Evolutionary conservation across 2,888 invertebrate genomes (phyloP), one percentile per base, ranked within the genome.

Genomic region (Chironomus riparius): DNA sequence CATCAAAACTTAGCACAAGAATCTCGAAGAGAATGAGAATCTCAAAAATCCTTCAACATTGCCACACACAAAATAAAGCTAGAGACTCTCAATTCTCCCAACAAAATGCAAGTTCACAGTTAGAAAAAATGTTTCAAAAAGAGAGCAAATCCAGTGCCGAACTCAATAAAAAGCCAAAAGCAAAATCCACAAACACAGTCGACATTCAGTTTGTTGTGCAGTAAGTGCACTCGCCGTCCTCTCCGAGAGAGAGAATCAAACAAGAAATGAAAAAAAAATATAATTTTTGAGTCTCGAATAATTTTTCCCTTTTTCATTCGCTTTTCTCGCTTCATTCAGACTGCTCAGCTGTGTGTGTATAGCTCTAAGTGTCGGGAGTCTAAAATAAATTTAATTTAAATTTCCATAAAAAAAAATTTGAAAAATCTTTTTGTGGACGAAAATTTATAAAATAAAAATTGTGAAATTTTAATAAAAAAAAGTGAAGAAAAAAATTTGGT

Each of bases 261-360:
- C 15, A 56, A 18, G 2, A 56, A 50, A 2, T 6, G 6, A 15
- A 56, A 56, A 18, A 56, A 15, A 18, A 56, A 56, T 10, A 50
- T 50, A 3, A 3, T 50, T 56, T 18, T 18, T 56, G 15, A 56
- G 22, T 13, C 65, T 21, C 13, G 65, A 65, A 65, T 5, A 56
- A 71, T 22, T 71, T 73, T 73, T 73, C 72, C 18, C 10, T 38
- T 38, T 38, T 38, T 73, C 72, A 73, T 73, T 73, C 72, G 72
- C 72, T 73, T 73, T 62, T 73, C 28, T 61, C 62, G 72, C 61
- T 73, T 73, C 62, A 61, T 73, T 73, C 72, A 24, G 62, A 38
- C 72, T 65, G 65, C 65, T 73, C 72, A 73, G 72, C 72, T 73
- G 72, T 73, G 72, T 73, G 72, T 24, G 62, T 73, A n/a, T 71